Evolutionary conservation across 1,140 invertebrate species (phyloP).

Genomic region (Drosophila novamexicana): DNA sequence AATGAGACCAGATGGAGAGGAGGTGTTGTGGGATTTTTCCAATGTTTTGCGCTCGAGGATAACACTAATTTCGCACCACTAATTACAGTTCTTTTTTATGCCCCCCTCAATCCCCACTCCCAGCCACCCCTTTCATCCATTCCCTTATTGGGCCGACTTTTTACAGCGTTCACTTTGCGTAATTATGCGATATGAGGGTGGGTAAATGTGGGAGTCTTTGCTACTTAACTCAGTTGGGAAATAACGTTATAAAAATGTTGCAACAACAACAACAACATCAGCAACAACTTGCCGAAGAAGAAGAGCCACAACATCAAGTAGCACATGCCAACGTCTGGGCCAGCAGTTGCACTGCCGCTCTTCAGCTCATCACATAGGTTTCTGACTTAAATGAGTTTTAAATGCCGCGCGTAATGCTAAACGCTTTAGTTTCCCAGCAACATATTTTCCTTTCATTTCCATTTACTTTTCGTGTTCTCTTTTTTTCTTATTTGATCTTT

Average conservation of each 20-base stretch:
- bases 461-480: neutral
- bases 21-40: constrained; percentile 10
- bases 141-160: neutral
- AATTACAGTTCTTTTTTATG: constrained; percentile 67
- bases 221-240: constrained; percentile 71
- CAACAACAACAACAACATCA: constrained; percentile 10
- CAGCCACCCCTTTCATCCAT: neutral
- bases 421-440: neutral
- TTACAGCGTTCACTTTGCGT: constrained; percentile 38
- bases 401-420: constrained; percentile 13
- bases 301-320: constrained; percentile 7
- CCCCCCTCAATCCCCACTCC: neutral
- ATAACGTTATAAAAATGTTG: constrained; percentile 59
- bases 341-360: constrained; percentile 6
- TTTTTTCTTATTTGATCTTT: neutral
- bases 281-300: too few relatives aligned
- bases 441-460: neutral
- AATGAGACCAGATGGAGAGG: neutral
- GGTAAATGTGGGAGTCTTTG: constrained; percentile 36
- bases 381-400: constrained; percentile 9
- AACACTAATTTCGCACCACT: constrained; percentile 75
- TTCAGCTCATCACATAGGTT: neutral
- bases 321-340: constrained; percentile 22
- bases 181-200: constrained; percentile 60
- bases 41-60: constrained; percentile 46